Percentiles rank a stretch among this genome's conserved stretches.
Conservation (phyloP, 2,797 vertebrate species). For the Gastrophryne carolinensis region DNA sequence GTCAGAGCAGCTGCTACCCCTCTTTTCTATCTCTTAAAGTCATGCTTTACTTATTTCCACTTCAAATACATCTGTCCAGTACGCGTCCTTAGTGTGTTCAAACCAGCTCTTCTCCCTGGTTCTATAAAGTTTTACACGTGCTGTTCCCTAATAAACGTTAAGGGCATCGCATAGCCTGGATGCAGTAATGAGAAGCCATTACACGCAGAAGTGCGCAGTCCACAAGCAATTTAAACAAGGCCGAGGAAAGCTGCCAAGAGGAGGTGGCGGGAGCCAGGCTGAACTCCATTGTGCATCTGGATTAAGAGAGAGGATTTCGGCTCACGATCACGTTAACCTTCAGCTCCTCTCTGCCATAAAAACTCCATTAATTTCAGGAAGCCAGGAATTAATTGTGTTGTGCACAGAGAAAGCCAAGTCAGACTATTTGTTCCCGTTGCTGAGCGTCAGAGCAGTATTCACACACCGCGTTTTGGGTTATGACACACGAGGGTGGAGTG, state of each 20-base stretch:
- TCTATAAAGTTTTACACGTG: too few species aligned
- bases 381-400: constrained; percentile 44
- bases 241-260: constrained; percentile 32
- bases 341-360: constrained; percentile 44
- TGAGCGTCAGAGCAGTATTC: background rate
- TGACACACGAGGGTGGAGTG: too few species aligned
- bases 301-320: constrained; percentile 13
- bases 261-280: background rate
- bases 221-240: constrained; percentile 1
- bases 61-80: too few species aligned
- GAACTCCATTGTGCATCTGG: constrained; percentile 31
- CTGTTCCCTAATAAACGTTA: constrained; percentile 15
- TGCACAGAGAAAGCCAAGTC: constrained; percentile 19
- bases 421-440: constrained; percentile 11
- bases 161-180: constrained; percentile 2
- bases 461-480: too few species aligned
- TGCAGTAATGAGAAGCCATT: constrained; percentile 17
- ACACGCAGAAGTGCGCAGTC: background rate
- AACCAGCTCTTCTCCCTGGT: too few species aligned
- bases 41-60: too few species aligned
- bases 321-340: constrained; percentile 47
- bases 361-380: constrained; percentile 47
- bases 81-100: too few species aligned
- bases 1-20: too few species aligned
- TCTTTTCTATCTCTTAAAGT: too few species aligned